Evolutionary conservation across 2,888 invertebrate genomes (phyloP).

Genomic region (Callyntrura guangdongensis): DNA sequence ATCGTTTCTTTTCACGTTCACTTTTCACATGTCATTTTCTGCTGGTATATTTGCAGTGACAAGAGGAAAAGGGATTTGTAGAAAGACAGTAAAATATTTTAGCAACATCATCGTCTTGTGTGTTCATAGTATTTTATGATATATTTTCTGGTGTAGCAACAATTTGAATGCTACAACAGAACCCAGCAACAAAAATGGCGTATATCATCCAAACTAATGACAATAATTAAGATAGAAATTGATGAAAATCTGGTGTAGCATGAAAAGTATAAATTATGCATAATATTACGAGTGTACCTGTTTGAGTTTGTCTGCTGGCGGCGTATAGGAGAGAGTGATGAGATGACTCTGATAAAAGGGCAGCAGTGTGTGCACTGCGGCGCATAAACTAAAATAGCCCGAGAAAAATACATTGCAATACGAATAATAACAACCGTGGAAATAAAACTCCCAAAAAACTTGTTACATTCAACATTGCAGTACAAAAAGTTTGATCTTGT

Average conservation of each 20-base stretch:
- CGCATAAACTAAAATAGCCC: neutral
- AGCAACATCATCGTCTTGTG: too few species aligned
- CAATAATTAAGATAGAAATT: slow-evolving; percentile 33
- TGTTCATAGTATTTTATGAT: too few species aligned
- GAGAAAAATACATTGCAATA: neutral
- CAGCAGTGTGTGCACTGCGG: neutral
- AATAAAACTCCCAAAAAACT: neutral
- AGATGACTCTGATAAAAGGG: too few species aligned
- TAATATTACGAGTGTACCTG: neutral
- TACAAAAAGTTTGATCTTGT: too few species aligned
- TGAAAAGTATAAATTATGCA: slow-evolving; percentile 41
- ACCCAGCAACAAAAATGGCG: neutral
- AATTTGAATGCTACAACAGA: too few species aligned
- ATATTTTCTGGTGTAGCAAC: too few species aligned
- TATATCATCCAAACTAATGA: slow-evolving; percentile 51
- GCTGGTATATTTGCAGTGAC: neutral
- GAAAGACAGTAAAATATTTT: too few species aligned
- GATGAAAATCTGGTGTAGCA: slow-evolving; percentile 25
- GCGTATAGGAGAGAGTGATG: too few species aligned
- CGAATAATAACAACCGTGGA: too few species aligned
- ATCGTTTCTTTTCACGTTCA: too few species aligned
- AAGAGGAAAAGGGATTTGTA: neutral
- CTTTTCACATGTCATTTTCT: too few species aligned
- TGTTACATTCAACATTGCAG: too few species aligned
- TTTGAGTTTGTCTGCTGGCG: neutral